phyloP scores from a whole-genome alignment of 2,797 vertebrate genomes.

The Acanthopagrus latus region DNA sequence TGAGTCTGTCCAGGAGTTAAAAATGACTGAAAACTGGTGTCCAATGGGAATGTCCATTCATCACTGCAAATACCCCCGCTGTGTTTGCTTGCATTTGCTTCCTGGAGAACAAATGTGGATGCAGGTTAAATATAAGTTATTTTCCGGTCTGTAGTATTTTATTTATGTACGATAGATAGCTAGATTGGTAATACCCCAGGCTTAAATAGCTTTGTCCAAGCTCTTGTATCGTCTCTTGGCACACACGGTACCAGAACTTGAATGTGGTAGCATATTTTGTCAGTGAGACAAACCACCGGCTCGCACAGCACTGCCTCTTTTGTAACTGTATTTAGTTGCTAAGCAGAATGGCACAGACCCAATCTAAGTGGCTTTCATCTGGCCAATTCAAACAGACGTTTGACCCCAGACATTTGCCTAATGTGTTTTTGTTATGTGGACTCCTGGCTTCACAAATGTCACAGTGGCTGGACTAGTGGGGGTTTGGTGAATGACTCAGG shows the following conservation, averaged over 20 bases:
- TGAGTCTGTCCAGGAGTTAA: slow-evolving; percentile 80
- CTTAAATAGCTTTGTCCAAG: slow-evolving; percentile 53
- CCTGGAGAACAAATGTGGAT: slow-evolving; percentile 71
- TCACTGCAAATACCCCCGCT: slow-evolving; percentile 70
- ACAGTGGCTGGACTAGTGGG: slow-evolving; percentile 80
- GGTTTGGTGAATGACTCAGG: slow-evolving; percentile 75
- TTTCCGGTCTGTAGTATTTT: slow-evolving; percentile 57
- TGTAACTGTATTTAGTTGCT: slow-evolving; percentile 77
- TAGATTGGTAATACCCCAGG: slow-evolving; percentile 61
- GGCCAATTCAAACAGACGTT: slow-evolving; percentile 88
- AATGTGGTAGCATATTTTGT: slow-evolving; percentile 66
- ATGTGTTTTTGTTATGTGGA: slow-evolving; percentile 91
- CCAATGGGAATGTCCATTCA: slow-evolving; percentile 74
- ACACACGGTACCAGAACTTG: slow-evolving; percentile 41
- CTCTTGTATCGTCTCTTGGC: slow-evolving; percentile 52
- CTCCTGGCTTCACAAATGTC: slow-evolving; percentile 87
- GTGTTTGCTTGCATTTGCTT: slow-evolving; percentile 61
- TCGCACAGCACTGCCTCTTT: slow-evolving; percentile 62
- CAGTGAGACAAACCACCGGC: slow-evolving; percentile 69
- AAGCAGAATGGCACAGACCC: slow-evolving; percentile 78
- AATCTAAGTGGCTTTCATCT: slow-evolving; percentile 86
- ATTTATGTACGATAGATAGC: slow-evolving; percentile 47
- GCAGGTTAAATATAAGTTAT: slow-evolving; percentile 66
- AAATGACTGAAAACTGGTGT: slow-evolving; percentile 79
- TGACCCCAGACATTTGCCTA: slow-evolving; percentile 89